These are phyloP conservation scores for Paradoxurus hermaphroditus DNA, from an alignment of 2,113 vertebrate genomes.

Conservation along the genomic window DNA sequence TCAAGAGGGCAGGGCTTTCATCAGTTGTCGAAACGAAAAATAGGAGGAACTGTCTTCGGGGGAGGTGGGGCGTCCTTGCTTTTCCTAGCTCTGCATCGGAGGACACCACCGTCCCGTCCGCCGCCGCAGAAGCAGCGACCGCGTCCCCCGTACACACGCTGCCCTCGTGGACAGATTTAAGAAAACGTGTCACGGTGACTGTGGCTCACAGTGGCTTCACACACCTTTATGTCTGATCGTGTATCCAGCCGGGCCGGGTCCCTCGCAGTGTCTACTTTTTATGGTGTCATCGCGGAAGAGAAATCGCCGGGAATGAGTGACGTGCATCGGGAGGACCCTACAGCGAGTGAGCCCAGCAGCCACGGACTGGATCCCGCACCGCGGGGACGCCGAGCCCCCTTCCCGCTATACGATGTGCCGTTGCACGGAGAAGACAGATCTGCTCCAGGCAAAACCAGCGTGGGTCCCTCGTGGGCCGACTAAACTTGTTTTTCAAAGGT, in stretches of 20 bases:
- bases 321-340: accelerated
- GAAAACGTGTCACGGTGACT: accelerated
- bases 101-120: background rate
- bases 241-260: accelerated
- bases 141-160: accelerated
- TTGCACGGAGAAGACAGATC: background rate
- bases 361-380: accelerated
- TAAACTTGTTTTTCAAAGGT: background rate
- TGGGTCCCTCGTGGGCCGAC: background rate
- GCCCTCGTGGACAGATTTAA: background rate
- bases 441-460: accelerated
- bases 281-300: background rate
- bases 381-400: accelerated
- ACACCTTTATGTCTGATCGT: background rate
- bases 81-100: too few species aligned
- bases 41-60: accelerated
- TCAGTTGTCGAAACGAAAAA: too few species aligned
- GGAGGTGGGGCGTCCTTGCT: accelerated
- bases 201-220: background rate
- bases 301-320: background rate
- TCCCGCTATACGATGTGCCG: accelerated
- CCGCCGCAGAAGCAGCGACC: too few species aligned
- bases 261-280: accelerated
- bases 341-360: too few species aligned
- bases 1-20: too few species aligned